Evolutionary conservation across 2,888 invertebrate species (phyloP).

Genomic region (Acanthococcus lagerstroemiae): DNA sequence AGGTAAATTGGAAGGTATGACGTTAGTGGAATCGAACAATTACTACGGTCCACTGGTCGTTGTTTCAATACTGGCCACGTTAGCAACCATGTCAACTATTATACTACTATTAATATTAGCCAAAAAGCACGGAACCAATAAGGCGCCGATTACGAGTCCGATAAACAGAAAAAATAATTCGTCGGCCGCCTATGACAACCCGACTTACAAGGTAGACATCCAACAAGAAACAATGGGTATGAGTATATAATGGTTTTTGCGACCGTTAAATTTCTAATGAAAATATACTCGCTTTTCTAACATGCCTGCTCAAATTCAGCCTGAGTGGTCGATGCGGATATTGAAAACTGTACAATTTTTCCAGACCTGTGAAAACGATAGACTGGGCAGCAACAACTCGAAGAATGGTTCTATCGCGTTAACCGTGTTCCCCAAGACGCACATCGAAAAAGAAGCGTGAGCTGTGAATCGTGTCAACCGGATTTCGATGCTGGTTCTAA

Average conservation of each 20-base stretch:
- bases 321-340: no score
- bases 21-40: conserved; percentile 48
- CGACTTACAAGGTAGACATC: conserved; percentile 85
- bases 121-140: conserved; percentile 58
- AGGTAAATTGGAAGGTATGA: conserved; percentile 47
- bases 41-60: conserved; percentile 83
- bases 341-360: not conserved
- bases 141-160: conserved; percentile 64
- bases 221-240: conserved; percentile 86
- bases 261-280: conserved; percentile 12
- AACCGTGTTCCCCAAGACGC: conserved; percentile 17
- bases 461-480: no score
- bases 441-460: conserved; percentile 20
- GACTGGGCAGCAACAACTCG: conserved; percentile 3
- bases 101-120: conserved; percentile 69
- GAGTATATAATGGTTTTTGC: conserved; percentile 30
- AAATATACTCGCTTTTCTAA: no score
- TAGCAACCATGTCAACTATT: conserved; percentile 71
- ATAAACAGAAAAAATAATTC: conserved; percentile 60
- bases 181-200: conserved; percentile 78
- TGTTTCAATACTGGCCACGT: conserved; percentile 74
- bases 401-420: conserved; percentile 12
- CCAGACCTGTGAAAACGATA: conserved; percentile 23
- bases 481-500: no score
- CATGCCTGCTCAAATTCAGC: no score